These are phyloP conservation scores for Mycetomoellerius zeteki DNA, from an alignment of 1,140 invertebrate genomes.

Conservation along the genomic window DNA sequence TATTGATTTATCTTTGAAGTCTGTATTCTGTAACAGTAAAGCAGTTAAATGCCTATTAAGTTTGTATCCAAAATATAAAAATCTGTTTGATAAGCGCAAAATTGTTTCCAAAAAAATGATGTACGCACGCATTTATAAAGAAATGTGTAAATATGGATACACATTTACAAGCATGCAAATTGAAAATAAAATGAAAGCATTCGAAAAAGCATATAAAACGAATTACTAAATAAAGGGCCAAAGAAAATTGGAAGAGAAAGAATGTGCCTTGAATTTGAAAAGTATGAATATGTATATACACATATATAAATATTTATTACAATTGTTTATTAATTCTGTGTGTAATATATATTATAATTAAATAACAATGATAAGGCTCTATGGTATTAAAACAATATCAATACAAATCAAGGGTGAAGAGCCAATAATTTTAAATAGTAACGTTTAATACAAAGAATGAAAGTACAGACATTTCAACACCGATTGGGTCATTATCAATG, in stretches of 20 bases:
- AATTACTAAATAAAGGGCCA: not conserved
- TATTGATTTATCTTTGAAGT: not conserved
- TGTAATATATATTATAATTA: no score
- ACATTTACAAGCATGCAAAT: constrained; percentile 10
- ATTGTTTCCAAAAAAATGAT: not conserved
- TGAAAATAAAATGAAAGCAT: constrained; percentile 27
- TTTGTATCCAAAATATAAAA: constrained; percentile 22
- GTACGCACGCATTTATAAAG: constrained; percentile 3
- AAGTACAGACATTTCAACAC: no score
- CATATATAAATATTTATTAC: constrained; percentile 14
- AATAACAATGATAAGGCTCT: no score
- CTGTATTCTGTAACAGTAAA: constrained; percentile 8
- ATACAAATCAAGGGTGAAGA: no score
- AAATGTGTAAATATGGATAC: constrained; percentile 26
- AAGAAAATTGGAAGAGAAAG: constrained; percentile 17
- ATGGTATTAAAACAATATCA: no score
- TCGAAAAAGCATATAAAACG: constrained; percentile 10
- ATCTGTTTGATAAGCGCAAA: not conserved
- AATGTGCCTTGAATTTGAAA: constrained; percentile 18
- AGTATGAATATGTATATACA: not conserved
- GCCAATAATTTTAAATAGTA: no score
- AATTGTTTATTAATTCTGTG: no score
- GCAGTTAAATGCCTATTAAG: constrained; percentile 10
- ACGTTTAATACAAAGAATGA: no score
- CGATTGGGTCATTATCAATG: no score